phyloP scores from a whole-genome alignment of 2,888 invertebrate genomes.

The Adelphocoris suturalis region DNA sequence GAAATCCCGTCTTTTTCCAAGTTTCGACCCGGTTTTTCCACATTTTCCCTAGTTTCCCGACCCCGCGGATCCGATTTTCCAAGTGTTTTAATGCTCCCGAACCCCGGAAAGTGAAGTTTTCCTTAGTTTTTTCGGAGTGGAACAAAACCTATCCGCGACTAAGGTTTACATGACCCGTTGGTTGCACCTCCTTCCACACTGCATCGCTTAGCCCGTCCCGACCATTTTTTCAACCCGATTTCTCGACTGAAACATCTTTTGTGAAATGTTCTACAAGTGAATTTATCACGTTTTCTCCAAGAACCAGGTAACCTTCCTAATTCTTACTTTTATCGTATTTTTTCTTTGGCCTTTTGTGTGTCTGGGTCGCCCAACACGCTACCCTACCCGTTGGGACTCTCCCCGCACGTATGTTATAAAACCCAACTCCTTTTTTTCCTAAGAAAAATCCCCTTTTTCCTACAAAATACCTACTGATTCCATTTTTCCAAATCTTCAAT shows the following conservation, averaged over 20 bases:
- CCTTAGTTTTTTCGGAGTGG: constrained; percentile 43
- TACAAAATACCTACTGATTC: not conserved
- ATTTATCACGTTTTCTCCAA: constrained; percentile 58
- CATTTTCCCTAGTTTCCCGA: not conserved
- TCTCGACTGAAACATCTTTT: constrained; percentile 30
- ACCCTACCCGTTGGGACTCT: constrained; percentile 42
- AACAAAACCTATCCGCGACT: constrained; percentile 51
- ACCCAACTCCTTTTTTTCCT: not conserved
- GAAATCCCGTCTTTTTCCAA: not conserved
- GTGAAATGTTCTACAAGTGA: constrained; percentile 51
- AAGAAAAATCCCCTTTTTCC: not conserved
- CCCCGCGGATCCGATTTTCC: not conserved
- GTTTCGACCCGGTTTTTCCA: constrained; percentile 40
- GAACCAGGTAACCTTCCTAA: constrained; percentile 54
- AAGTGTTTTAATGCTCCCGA: not conserved
- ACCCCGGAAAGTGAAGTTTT: constrained; percentile 61
- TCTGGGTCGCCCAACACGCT: not conserved
- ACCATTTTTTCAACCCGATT: constrained; percentile 13
- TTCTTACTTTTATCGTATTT: not conserved
- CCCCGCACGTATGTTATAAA: constrained; percentile 51
- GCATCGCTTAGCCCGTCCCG: constrained; percentile 51
- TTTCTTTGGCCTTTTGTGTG: constrained; percentile 12
- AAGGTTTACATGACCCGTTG: constrained; percentile 70
- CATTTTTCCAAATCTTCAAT: not conserved
- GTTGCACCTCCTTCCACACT: constrained; percentile 70